Evolutionary conservation across 2,797 vertebrate genomes (phyloP).

Genomic region (Chaenodraco wilsoni): DNA sequence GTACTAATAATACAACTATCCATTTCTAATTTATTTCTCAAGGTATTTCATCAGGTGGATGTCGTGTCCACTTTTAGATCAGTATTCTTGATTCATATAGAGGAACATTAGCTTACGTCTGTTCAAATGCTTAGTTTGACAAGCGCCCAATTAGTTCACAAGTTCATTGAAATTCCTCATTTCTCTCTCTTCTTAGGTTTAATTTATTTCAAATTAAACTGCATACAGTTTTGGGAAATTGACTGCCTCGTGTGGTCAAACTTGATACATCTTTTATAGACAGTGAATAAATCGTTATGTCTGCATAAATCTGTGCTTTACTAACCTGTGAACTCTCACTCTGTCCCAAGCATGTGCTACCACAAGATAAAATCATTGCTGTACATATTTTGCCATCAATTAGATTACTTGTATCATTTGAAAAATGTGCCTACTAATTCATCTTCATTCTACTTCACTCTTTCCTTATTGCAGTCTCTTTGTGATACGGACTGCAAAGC

Average conservation of each 20-base stretch:
- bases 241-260: slow-evolving; percentile 66
- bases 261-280: slow-evolving; percentile 67
- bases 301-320: slow-evolving; percentile 60
- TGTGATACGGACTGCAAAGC: slow-evolving; percentile 73
- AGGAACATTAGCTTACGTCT: slow-evolving; percentile 61
- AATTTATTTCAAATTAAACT: slow-evolving; percentile 83
- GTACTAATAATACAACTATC: slow-evolving; percentile 85
- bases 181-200: slow-evolving; percentile 74
- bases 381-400: slow-evolving; percentile 82
- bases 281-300: slow-evolving; percentile 50
- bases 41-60: slow-evolving; percentile 69
- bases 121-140: slow-evolving; percentile 63
- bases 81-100: slow-evolving; percentile 70
- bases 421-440: slow-evolving; percentile 80
- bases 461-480: slow-evolving; percentile 71
- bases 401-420: slow-evolving; percentile 77
- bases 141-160: slow-evolving; percentile 65
- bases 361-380: slow-evolving; percentile 74
- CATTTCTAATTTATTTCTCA: slow-evolving; percentile 84
- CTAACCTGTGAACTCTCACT: slow-evolving; percentile 68
- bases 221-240: slow-evolving; percentile 71
- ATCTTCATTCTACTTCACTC: slow-evolving; percentile 71
- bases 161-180: slow-evolving; percentile 67
- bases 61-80: slow-evolving; percentile 61
- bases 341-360: slow-evolving; percentile 74